Base-by-base conservation (phyloP, 1,140 invertebrate genomes). In the Lepidurus apus region DNA sequence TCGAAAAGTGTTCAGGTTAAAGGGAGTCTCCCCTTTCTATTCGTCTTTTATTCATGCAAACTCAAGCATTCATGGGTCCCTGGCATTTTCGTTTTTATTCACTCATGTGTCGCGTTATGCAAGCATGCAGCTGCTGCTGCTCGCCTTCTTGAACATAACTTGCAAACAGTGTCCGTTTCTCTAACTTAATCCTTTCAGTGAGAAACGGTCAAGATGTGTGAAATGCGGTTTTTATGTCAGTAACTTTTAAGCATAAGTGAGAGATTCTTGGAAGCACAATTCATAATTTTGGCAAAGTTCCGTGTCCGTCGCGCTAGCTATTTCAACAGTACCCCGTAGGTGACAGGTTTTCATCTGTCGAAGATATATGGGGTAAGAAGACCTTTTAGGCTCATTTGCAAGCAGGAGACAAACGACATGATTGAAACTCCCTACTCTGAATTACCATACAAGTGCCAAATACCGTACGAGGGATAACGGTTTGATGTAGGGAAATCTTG, bases 381-480 rank as follows among this genome's bases (percentile, higher is more conserved):
- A 21, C 17, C 17, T 21, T 65, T 65, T 65, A 21, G 53, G 53
- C 53, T 65, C 53, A 17, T 7, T 65, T 65, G 53, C 53, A 65
- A 65, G 13, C 53, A 13, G 9, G 21, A 65, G 53, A 65, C 53
- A 65, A 65, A 65, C 53, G 53, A 65, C 53, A 65, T 65, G 53
- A 65, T 65, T 65, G 53, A 65, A 65, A 65, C 53, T 65, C 53
- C 53, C 53, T 65, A 21, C 53, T 65, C n/a, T 5, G 53, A 65
- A 65, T 65, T 65, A 65, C 53, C 53, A 65, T 65, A 65, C 53
- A 65, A 65, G 53, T 65, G 53, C 53, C 53, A 65, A 65, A 65
- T 65, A 65, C 5, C 53, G 17, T 65, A n/a, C 53, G 53, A 47
- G 53, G 53, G n/a, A 65, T 65, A 65, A 65, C 53, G 53, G n/a